Evolutionary conservation across 2,888 invertebrate genomes (phyloP).

Genomic region (Cryptosula pallasiana): DNA sequence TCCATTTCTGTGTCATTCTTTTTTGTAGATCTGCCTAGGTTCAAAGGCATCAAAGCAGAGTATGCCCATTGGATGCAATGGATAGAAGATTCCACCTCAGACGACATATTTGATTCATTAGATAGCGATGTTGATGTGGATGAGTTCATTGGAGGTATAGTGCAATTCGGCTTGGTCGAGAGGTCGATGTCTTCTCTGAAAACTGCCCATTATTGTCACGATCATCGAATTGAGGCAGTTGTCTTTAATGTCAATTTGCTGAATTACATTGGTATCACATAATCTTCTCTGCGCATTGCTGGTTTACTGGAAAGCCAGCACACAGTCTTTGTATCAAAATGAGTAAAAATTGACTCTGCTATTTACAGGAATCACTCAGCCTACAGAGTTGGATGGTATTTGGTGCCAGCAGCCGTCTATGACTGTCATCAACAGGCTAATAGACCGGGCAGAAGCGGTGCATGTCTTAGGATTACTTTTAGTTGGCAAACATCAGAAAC

Average conservation of each 20-base stretch:
- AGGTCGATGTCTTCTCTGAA: no score
- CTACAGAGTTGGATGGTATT: slow-evolving; percentile 39
- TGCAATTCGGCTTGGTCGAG: no score
- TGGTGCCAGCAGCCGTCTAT: slow-evolving; percentile 47
- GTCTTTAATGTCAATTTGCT: no score
- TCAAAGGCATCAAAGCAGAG: slow-evolving; percentile 47
- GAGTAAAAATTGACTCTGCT: no score
- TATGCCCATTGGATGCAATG: slow-evolving; percentile 55
- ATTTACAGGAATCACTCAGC: slow-evolving; percentile 43
- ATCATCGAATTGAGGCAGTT: no score
- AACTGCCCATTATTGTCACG: no score
- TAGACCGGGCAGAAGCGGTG: slow-evolving; percentile 51
- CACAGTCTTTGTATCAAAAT: no score
- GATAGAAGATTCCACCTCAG: slow-evolving; percentile 46
- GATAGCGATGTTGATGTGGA: background rate
- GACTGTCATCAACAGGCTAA: slow-evolving; percentile 46
- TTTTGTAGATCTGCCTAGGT: slow-evolving; percentile 52
- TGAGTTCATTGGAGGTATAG: slow-evolving; percentile 6
- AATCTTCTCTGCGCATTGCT: no score
- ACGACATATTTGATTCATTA: slow-evolving; percentile 3
- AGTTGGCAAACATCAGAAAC: slow-evolving; percentile 53
- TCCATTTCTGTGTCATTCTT: no score
- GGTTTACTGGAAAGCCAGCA: no score
- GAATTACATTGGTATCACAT: no score
- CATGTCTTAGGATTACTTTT: slow-evolving; percentile 52